Conservation (phyloP, 2,888 invertebrate species). For the Tipula confusa region DNA sequence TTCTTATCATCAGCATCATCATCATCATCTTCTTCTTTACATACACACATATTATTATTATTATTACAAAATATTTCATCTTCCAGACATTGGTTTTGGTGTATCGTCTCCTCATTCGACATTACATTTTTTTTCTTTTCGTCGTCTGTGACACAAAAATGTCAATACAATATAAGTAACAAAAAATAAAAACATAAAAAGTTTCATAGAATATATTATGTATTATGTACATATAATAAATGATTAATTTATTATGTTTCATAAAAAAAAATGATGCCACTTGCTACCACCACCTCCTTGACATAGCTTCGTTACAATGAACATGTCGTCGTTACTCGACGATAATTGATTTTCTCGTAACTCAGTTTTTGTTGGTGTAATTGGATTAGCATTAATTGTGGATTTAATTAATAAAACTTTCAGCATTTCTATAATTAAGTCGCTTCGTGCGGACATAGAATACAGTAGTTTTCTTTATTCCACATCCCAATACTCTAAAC, state of each 20-base stretch:
- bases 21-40: not conserved
- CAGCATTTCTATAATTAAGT: not conserved
- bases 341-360: not conserved
- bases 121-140: not conserved
- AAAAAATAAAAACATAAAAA: conserved; percentile 9
- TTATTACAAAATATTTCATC: not conserved
- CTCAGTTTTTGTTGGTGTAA: not conserved
- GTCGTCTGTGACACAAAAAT: not conserved
- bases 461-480: not conserved
- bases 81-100: not conserved
- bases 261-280: not conserved
- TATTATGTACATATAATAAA: not conserved
- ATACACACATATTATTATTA: too few relatives aligned
- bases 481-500: not conserved
- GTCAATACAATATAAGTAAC: not conserved
- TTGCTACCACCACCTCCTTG: not conserved
- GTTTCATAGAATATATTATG: not conserved
- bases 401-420: not conserved
- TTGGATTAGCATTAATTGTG: not conserved
- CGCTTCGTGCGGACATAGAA: not conserved
- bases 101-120: not conserved
- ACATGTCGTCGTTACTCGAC: not conserved
- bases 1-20: not conserved
- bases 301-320: not conserved
- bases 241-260: conserved; percentile 25